Percentiles rank a stretch among this genome's conserved stretches.
Evolutionary conservation across 2,888 invertebrate genomes (phyloP).

Genomic region (Aphidius colemani): DNA sequence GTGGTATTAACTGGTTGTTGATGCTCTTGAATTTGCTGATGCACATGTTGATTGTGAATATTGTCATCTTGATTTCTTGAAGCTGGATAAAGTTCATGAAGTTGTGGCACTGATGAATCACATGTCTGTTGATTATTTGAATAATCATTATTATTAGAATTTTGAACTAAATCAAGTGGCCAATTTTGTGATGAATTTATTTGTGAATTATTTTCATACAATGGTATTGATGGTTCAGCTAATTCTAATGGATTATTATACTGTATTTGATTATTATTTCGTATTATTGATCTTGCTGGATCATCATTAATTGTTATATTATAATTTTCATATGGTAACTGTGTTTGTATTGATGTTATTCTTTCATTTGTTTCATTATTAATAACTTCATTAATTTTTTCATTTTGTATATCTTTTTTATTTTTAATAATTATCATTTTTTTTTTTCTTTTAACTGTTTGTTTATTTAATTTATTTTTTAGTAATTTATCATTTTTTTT

Average conservation of each 20-base stretch:
- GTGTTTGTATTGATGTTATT: no score
- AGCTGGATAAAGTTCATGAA: constrained; percentile 48
- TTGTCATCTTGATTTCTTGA: constrained; percentile 33
- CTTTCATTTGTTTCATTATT: no score
- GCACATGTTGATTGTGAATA: constrained; percentile 33
- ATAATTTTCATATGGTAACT: no score
- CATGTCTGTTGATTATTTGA: constrained; percentile 30
- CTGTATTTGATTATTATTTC: constrained; percentile 36
- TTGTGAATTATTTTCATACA: constrained; percentile 47
- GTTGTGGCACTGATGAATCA: constrained; percentile 38
- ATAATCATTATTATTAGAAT: constrained; percentile 47
- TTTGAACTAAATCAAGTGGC: constrained; percentile 56
- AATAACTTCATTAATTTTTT: no score
- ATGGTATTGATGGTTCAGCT: constrained; percentile 41
- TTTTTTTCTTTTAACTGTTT: constrained; percentile 37
- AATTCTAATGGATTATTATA: constrained; percentile 44
- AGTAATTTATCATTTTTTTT: constrained; percentile 37
- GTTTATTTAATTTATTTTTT: constrained; percentile 32
- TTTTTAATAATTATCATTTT: constrained; percentile 40
- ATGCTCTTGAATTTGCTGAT: constrained; percentile 35
- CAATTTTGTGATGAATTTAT: constrained; percentile 51
- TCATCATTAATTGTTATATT: no score
- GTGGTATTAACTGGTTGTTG: constrained; percentile 8
- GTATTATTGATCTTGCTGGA: constrained; percentile 3
- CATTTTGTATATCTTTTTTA: constrained; percentile 21